phyloP scores from a whole-genome alignment of 2,113 vertebrate genomes.

The Haplotaxodon microlepis region DNA sequence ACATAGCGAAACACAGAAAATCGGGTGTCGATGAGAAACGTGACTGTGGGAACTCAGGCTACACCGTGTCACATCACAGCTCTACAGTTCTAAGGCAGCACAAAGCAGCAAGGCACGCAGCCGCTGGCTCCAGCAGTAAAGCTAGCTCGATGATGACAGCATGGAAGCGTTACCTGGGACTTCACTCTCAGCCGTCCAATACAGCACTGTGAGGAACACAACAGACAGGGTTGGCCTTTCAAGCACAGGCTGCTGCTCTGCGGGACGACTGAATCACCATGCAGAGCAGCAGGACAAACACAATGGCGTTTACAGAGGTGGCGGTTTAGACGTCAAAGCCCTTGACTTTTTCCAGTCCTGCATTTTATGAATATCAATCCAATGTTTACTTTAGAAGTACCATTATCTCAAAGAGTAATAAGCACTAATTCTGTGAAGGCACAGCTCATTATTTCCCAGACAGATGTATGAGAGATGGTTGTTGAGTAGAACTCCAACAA shows the following conservation, averaged over 20 bases:
- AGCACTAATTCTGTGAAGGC: constrained; percentile 47
- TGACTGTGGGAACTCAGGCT: constrained; percentile 20
- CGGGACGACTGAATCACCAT: constrained; percentile 33
- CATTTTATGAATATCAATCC: constrained; percentile 46
- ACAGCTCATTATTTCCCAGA: constrained; percentile 64
- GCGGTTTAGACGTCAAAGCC: neutral
- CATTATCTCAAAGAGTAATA: constrained; percentile 62
- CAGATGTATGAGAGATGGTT: constrained; percentile 59
- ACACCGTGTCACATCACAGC: constrained; percentile 56
- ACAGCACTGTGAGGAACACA: constrained; percentile 78
- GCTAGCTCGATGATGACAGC: constrained; percentile 43
- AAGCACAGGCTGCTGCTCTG: constrained; percentile 50
- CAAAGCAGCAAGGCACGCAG: constrained; percentile 52
- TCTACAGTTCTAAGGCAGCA: constrained; percentile 44
- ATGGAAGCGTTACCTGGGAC: constrained; percentile 70
- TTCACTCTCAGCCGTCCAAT: constrained; percentile 78
- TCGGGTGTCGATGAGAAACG: constrained; percentile 16
- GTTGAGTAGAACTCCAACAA: constrained; percentile 55
- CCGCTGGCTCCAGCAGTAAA: constrained; percentile 27
- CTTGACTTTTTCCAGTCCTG: neutral
- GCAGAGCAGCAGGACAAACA: constrained; percentile 44
- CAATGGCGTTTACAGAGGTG: neutral
- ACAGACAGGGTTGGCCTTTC: constrained; percentile 73
- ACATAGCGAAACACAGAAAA: neutral
- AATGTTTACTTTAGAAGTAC: constrained; percentile 56